phyloP scores from a whole-genome alignment of 2,888 invertebrate species.

The Panzeria rudis region DNA sequence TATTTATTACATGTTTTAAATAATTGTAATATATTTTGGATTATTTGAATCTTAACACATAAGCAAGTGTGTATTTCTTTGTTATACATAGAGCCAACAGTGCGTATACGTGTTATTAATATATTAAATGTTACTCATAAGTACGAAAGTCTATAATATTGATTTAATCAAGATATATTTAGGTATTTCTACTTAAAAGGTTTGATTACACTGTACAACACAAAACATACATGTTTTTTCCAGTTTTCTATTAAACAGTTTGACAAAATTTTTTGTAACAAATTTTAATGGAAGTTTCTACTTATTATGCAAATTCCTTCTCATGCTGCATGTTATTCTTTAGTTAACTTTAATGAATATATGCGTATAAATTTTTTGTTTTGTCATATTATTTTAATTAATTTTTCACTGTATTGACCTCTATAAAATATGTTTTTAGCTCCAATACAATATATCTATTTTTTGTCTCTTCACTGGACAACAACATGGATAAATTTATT shows the following conservation, averaged over 20 bases:
- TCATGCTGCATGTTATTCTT: not conserved
- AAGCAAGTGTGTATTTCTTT: too few species aligned
- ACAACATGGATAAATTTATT: not conserved
- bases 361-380: not conserved
- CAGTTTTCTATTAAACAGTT: not conserved
- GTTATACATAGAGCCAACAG: not conserved
- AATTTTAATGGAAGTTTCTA: not conserved
- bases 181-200: too few species aligned
- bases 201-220: too few species aligned
- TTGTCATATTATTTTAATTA: not conserved
- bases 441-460: not conserved
- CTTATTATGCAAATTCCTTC: not conserved
- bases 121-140: conserved; percentile 7
- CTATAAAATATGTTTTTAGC: not conserved
- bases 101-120: not conserved
- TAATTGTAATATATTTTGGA: too few species aligned
- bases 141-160: not conserved
- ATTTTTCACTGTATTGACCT: not conserved
- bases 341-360: not conserved
- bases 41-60: too few species aligned
- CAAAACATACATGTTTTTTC: too few species aligned
- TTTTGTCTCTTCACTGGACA: not conserved
- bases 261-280: not conserved
- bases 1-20: too few species aligned
- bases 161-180: too few species aligned